Conservation (phyloP, 2,113 vertebrate species). For the Antechinus flavipes region DNA sequence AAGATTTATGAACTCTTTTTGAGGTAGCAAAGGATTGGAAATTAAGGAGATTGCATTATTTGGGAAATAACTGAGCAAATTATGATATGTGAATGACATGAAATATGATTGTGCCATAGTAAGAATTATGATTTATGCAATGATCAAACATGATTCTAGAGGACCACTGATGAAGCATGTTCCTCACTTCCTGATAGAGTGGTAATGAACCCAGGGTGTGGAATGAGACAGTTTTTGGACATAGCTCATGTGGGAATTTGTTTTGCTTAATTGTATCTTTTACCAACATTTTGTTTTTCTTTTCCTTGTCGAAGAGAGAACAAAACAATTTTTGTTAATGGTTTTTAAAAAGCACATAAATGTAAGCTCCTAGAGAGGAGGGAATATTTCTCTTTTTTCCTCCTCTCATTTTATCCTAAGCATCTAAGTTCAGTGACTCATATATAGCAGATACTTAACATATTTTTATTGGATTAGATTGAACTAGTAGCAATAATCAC, state of each 20-base stretch:
- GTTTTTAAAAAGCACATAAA: background rate
- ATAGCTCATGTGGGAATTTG: background rate
- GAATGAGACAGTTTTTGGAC: background rate
- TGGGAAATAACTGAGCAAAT: background rate
- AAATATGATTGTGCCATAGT: background rate
- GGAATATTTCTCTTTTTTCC: background rate
- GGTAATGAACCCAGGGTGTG: background rate
- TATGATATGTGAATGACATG: background rate
- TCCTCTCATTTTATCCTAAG: background rate
- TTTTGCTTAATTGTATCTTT: background rate
- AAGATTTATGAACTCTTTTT: background rate
- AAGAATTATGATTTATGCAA: background rate
- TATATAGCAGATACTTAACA: background rate
- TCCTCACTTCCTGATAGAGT: background rate
- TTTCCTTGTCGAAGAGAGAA: background rate
- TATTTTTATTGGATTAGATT: background rate
- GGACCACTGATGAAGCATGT: background rate
- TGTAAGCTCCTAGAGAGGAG: background rate
- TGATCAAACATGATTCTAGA: background rate
- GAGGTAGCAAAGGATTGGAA: background rate
- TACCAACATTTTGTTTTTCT: background rate
- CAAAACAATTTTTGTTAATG: background rate
- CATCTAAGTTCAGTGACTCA: background rate
- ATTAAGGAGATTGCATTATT: background rate
- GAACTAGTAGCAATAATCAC: background rate